A percentile compares a stretch with the other conserved stretches of the same genome.
These are phyloP conservation scores for Salvelinus sp. DNA, from an alignment of 2,113 vertebrate genomes.

Conservation along the genomic window DNA sequence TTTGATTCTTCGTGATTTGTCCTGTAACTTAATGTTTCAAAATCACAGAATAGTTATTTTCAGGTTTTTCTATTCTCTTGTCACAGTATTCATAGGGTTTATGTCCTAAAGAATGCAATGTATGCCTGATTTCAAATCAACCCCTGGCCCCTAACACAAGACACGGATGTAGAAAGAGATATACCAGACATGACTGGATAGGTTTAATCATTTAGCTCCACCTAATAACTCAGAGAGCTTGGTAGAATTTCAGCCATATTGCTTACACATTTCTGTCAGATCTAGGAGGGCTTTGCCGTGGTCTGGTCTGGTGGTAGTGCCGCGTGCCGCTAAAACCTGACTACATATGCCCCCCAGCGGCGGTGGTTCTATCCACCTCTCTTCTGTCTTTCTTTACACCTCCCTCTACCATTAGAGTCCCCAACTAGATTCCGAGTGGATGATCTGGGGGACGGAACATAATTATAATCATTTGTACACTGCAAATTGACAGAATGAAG, in stretches of 20 bases:
- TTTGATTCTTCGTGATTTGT: conserved; percentile 1
- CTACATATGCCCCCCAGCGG: too few species aligned
- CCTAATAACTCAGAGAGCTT: too few species aligned
- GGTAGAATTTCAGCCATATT: background rate
- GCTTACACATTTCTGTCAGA: background rate
- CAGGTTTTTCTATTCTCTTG: too few species aligned
- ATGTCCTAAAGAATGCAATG: background rate
- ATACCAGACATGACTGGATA: background rate
- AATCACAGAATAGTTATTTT: background rate
- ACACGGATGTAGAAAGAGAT: background rate
- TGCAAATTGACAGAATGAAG: too few species aligned
- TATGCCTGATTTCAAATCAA: background rate
- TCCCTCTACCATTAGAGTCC: too few species aligned
- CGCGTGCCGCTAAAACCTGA: background rate
- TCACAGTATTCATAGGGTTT: background rate
- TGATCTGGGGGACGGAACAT: too few species aligned
- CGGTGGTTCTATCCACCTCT: background rate
- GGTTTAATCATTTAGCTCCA: too few species aligned
- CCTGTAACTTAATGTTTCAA: background rate
- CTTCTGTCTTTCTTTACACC: background rate
- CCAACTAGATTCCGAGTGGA: too few species aligned
- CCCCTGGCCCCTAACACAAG: background rate
- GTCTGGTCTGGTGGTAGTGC: background rate
- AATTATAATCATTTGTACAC: too few species aligned
- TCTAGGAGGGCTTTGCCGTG: background rate